Base-by-base conservation (phyloP, 2,888 invertebrate genomes). In the Clusia tigrina region DNA sequence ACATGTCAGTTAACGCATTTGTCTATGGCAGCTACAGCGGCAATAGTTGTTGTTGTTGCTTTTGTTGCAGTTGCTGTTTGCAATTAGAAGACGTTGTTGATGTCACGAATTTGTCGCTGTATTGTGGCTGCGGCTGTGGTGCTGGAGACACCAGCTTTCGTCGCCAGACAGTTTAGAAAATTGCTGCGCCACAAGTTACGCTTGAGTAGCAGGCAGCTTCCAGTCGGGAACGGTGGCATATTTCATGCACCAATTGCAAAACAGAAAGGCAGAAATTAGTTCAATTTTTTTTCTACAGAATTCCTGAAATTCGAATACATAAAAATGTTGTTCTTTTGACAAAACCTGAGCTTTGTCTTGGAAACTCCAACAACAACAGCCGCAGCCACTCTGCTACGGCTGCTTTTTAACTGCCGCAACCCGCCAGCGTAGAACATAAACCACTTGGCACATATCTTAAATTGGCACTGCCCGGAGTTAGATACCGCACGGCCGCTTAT, bases 1-100 rank as follows among this genome's bases (percentile, higher is more conserved):
- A 54, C 26, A 54, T 54, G 54, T 54, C 32, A 32, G 32, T 54
- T 54, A 54, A 54, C 26, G 54, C 54, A 32, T 54, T 54, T 42
- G 42, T n/a, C n/a, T 32, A 17, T n/a, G 3, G 42, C 42, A 32
- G 5, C 6, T 9, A 32, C 32, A 32, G 32, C 6, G 12, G 12
- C 5, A 32, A 9, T 12, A 15, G 42, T 42, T 42, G 42, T 3
- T 32, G 32, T 12, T 32, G 32, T 12, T 32, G 32, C 32, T 32
- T 6, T 32, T 32, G 32, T 12, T 9, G 32, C 32, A 32, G 12
- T 32, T 42, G 42, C n/a, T 42, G 42, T n/a, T 42, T 6, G 42
- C 42, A 42, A 42, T 42, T 42, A 42, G 42, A 42, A n/a, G n/a
- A 42, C n/a, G 42, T 12, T 42, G 42, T 42, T 42, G n/a, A 15